A percentile compares a stretch with the other conserved stretches of the same genome.
phyloP scores from a whole-genome alignment of 1,140 invertebrate species.

The Archegozetes longisetosus region DNA sequence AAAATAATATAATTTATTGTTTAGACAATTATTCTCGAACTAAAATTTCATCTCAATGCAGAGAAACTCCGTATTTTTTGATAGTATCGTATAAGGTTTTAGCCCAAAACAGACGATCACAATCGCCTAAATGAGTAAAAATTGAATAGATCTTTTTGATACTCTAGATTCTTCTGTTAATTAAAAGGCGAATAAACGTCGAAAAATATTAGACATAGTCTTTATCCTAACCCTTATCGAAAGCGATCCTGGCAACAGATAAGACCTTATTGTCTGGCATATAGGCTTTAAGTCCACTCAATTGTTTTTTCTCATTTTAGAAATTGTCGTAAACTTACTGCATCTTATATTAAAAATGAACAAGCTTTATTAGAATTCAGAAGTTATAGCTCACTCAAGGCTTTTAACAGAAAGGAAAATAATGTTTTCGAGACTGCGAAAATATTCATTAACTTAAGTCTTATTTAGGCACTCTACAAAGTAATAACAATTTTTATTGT shows the following conservation, averaged over 20 bases:
- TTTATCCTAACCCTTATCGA: constrained; percentile 8
- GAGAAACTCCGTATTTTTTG: neutral
- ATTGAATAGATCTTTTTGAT: constrained; percentile 7
- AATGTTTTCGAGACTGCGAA: too few relatives aligned
- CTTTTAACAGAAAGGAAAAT: too few relatives aligned
- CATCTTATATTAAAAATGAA: too few relatives aligned
- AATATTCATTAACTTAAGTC: too few relatives aligned
- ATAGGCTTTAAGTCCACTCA: neutral
- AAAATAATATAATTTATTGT: too few relatives aligned
- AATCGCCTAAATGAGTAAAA: constrained; percentile 8
- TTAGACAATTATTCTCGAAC: neutral
- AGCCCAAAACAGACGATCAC: constrained; percentile 6
- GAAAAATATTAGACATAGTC: neutral
- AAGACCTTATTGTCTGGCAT: constrained; percentile 2
- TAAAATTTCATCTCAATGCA: constrained; percentile 6
- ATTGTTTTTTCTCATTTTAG: too few relatives aligned
- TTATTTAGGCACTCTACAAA: too few relatives aligned
- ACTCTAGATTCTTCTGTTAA: neutral
- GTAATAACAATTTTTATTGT: too few relatives aligned
- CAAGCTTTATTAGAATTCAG: too few relatives aligned
- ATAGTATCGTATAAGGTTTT: constrained; percentile 9
- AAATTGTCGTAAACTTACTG: too few relatives aligned
- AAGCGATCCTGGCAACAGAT: neutral
- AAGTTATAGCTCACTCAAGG: too few relatives aligned
- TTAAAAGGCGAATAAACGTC: constrained; percentile 11